These are phyloP conservation scores for Muntiacus muntjak DNA, from an alignment of 2,113 vertebrate species.

Conservation along the genomic window DNA sequence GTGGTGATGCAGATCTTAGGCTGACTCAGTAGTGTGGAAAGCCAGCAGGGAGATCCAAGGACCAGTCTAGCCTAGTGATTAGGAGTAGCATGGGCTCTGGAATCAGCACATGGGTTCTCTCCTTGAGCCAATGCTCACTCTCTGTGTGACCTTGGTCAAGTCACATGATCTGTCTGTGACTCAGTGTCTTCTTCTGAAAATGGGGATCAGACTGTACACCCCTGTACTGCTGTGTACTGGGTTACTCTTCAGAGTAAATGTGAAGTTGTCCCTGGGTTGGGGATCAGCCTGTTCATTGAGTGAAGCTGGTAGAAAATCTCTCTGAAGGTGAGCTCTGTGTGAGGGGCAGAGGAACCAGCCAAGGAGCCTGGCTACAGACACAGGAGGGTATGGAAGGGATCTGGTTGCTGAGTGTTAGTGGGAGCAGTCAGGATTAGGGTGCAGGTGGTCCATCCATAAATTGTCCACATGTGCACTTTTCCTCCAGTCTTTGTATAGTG, in stretches of 20 bases:
- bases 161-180: neutral
- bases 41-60: neutral
- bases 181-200: neutral
- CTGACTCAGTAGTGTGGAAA: neutral
- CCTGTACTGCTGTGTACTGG: neutral
- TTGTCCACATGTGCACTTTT: neutral
- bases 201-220: neutral
- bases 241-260: neutral
- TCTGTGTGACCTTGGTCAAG: neutral
- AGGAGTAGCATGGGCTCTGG: neutral
- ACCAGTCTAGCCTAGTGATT: neutral
- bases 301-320: neutral
- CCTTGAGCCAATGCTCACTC: neutral
- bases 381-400: neutral
- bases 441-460: too few relatives aligned
- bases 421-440: neutral
- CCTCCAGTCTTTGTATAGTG: conserved; percentile 85
- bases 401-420: neutral
- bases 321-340: neutral
- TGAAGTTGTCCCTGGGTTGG: neutral
- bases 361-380: neutral
- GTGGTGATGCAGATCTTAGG: neutral
- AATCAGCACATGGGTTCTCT: neutral
- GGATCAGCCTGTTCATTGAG: neutral
- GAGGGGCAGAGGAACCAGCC: neutral